Evolutionary conservation across 2,888 invertebrate species (phyloP), one percentile per base, ranked within the genome.

Genomic region (Troides oblongomaculatus): DNA sequence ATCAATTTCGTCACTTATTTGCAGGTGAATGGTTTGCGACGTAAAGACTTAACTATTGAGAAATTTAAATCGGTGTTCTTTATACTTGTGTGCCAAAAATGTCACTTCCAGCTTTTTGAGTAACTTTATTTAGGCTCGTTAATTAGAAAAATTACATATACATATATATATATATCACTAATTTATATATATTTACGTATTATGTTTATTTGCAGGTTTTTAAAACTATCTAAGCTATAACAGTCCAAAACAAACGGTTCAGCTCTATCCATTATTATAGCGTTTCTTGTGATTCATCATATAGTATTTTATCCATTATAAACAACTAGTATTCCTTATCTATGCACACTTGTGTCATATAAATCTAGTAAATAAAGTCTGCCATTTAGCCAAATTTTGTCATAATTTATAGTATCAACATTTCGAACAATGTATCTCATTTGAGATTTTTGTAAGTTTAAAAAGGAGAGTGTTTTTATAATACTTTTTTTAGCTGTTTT

Each of bases 41-140:
- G 56, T 39, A 12, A 30, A 21, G 12, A 64, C 10, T 56, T 63
- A 64, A 36, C 56, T 57, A 64, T 71, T 65, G 63, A 63, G 59
- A 43, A 60, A 7, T 53, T 62, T 61, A 46, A 46, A 66, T 72
- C 62, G 8, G 65, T 67, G 71, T 71, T 73, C 70, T 43, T 58
- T 73, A 56, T 73, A 71, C 66, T 74, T 72, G 60, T 69, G 76
- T 76, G 76, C 77, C 76, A 77, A 77, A 21, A 53, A 76, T 21
- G 12, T 68, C 71, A 67, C 71, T 65, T 70, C 60, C 70, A 70
- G 71, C 70, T 70, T 72, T 63, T 69, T 10, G 36, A 66, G 17
- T 23, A 62, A 25, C 62, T 69, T 30, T 39, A 12, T 14, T 4
- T n/a, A 6, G 0, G 18, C 53, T 53, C 18, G 7, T 53, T 53